phyloP scores from a whole-genome alignment of 2,888 invertebrate genomes.

The Andrena dorsata region DNA sequence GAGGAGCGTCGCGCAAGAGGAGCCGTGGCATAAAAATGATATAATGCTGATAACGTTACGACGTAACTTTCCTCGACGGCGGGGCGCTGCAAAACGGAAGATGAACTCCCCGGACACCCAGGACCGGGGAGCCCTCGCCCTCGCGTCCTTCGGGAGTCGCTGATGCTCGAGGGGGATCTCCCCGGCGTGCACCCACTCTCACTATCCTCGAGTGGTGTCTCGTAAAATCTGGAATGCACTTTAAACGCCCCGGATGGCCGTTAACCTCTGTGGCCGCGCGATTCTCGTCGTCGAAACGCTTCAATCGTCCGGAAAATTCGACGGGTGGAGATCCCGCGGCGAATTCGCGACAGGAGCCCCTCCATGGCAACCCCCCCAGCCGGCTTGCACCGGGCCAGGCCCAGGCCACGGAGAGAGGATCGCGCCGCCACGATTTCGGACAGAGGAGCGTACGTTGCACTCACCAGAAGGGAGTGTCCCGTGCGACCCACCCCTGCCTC shows the following conservation, averaged over 20 bases:
- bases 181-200: not conserved
- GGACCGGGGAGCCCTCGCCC: not conserved
- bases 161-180: constrained; percentile 5
- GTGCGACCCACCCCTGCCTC: constrained; percentile 64
- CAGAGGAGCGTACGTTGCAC: constrained; percentile 73
- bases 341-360: constrained; percentile 28
- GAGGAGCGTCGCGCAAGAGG: not conserved
- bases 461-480: constrained; percentile 76
- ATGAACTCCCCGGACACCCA: not conserved
- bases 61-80: not conserved
- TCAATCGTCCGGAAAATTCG: constrained; percentile 62
- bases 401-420: constrained; percentile 38
- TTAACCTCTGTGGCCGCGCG: not conserved
- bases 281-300: constrained; percentile 28
- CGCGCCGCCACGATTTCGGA: constrained; percentile 66
- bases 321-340: constrained; percentile 24
- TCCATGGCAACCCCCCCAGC: not conserved
- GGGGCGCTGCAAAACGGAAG: not conserved
- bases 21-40: constrained; percentile 9
- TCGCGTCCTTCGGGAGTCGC: not conserved
- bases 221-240: constrained; percentile 40
- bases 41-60: constrained; percentile 1
- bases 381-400: constrained; percentile 7
- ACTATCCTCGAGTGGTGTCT: not conserved
- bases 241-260: constrained; percentile 16